Conservation (phyloP, 2,797 vertebrate genomes). For the Sebastes cheni region DNA sequence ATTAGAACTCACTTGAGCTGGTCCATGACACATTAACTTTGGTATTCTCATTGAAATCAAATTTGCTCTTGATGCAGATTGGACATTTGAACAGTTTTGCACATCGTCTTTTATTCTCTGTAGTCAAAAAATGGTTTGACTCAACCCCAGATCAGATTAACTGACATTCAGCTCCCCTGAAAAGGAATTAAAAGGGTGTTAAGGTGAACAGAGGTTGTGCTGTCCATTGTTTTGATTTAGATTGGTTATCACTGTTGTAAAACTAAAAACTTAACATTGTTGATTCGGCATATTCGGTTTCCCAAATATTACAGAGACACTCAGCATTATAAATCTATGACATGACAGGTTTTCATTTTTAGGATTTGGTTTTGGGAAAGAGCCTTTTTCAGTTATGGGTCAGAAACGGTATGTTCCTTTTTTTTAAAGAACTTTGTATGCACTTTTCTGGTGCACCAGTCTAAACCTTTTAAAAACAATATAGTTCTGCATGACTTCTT, state of each 20-base stretch:
- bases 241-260: background rate
- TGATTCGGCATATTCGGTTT: background rate
- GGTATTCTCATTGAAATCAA: background rate
- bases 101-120: background rate
- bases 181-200: background rate
- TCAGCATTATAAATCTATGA: background rate
- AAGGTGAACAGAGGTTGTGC: background rate
- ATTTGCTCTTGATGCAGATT: conserved; percentile 6
- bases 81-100: background rate
- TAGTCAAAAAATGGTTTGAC: conserved; percentile 6
- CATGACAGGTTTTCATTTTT: background rate
- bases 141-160: background rate
- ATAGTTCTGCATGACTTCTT: background rate
- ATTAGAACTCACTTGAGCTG: background rate
- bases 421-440: background rate
- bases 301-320: background rate
- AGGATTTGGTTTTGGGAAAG: background rate
- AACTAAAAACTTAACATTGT: background rate
- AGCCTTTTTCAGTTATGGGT: background rate
- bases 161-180: background rate
- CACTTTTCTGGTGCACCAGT: background rate
- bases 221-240: conserved; percentile 19
- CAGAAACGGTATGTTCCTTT: background rate
- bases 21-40: background rate
- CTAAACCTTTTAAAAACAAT: background rate